Evolutionary conservation across 2,888 invertebrate species (phyloP), one percentile per base, ranked within the genome.

Genomic region (Lochmaea crataegi): DNA sequence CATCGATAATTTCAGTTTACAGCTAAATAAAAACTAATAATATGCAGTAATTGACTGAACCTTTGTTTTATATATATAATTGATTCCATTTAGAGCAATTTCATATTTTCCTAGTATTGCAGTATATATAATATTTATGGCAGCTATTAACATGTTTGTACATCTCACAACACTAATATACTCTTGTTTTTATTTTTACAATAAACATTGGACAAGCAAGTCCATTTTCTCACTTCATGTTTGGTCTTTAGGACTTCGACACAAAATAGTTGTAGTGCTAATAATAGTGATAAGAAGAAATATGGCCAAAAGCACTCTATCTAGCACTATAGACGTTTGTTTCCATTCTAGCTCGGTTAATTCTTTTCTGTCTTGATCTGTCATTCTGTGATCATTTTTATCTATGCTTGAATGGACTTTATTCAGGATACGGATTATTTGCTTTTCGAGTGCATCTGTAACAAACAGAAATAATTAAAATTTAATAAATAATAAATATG

Each of bases 271-370:
- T 1, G 93, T 92, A 0, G 94, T 94, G n/a, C 94, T 91, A 77
- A 94, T 90, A 65, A 92, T 90, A 10, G 94, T 95, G 70, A 93
- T 92, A 75, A 94, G 87, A 74, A 94, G 90, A 86, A 95, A 95
- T 26, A 94, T 90, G 73, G 92, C 92, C 16, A 95, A 89, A 0
- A 95, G 88, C 4, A 94, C 90, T 53, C 94, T 90, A 85, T 96
- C 96, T 74, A 95, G 91, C 14, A 96, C 95, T 68, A 96, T 90
- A 1, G 96, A 95, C 74, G 94, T 90, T 82, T 91, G 91, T 80
- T 92, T 94, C 96, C 96, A 96, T 85, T 96, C 96, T 69, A 94
- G 87, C 83, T 94, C 94, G 74, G 94, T 93, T 65, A 92, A 89
- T 81, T 96, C 95, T 68, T 93, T 89, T 67, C 93, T 89, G 83